Base-by-base conservation (phyloP, 92 coral and sea anemone genomes). In the Parazoanthus atlanticus region DNA sequence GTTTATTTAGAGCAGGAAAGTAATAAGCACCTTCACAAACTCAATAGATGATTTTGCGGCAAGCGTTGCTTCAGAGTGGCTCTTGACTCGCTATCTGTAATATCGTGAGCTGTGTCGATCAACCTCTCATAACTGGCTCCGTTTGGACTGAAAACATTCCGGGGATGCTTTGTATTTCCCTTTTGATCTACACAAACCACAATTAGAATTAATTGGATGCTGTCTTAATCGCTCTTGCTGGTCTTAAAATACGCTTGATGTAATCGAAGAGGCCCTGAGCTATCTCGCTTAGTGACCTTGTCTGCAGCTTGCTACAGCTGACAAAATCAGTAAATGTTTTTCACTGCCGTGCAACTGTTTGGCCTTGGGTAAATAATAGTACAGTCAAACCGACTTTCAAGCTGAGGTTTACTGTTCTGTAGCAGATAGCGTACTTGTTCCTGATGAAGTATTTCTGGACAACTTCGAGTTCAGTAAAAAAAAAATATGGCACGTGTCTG, bases 121-220 rank as follows among this genome's bases (percentile, higher is more conserved):
- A 40, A 7, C 38, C 36, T 70, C 78, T 40, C 64, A 70, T 3
- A 15, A 70, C 13, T 84, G 87, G 87, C 87, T 40, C 87, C 87
- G 40, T 84, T 82, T 84, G 40, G 78, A 31, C 65, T 84, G 77
- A 69, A 71, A 69, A 70, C 87, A 84, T 84, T 84, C 87, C 87
- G 40, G 2, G 28, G 30, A 84, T 84, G 52, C 52, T 19, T 84
- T 29, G 38, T 43, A 70, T 41, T 84, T 67, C 87, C 78, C 40
- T 69, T 69, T 83, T 38, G 86, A 83, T 83, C 78, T 83, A 16
- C 78, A 84, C 87, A 71, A 84, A 84, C 87, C 77, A 84, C 78
- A 84, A 84, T 84, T 84, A 70, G 43, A 69, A 29, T 69, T 82
- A 84, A 84, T 84, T 70, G 87, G 87, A 84, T 84, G 87, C 28